Base-by-base conservation (phyloP, 2,888 invertebrate genomes). In the Apodemia zela region DNA sequence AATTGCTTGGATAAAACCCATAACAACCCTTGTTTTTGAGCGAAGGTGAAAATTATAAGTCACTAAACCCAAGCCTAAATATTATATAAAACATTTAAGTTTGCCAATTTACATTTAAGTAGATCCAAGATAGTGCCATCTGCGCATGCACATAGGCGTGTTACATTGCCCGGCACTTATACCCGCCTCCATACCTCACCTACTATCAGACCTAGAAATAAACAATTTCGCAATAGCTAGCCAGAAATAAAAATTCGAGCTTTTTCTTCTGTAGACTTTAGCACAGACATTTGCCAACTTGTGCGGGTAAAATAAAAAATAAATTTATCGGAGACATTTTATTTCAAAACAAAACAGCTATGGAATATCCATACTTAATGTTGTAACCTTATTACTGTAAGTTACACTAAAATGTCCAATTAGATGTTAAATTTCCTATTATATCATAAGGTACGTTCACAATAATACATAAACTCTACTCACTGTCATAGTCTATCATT, bases 271-370 rank as follows among this genome's bases (percentile, higher is more conserved):
- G n/a, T 6, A n/a, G 5, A 45, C n/a, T 45, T 45, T 11, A n/a
- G n/a, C 5, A 6, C 1, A n/a, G 45, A 13, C 38, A 13, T 33
- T 33, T 33, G 8, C 4, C 4, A 45, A n/a, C n/a, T 5, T 45
- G 45, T 45, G n/a, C 6, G 45, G 54, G 6, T 45, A 58, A 58
- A 62, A 33, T 45, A 38, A 49, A 54, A 54, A 25, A 35, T 7
- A 45, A 57, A 57, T 3, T 17, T 45, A n/a, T 45, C 45, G 45
- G 45, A 45, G 45, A 42, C 8, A 45, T 63, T 59, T 57, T 57
- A 57, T 57, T 57, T 57, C 47, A 47, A 57, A 57, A 57, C 29
- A 57, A 57, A 47, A 57, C 57, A 57, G 15, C 57, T 57, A 57
- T 57, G 57, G 57, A 57, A 57, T 25, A 57, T 57, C 57, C 57